These are phyloP conservation scores for Synanthedon andrenaeformis DNA, from an alignment of 2,888 invertebrate species.

Conservation along the genomic window DNA sequence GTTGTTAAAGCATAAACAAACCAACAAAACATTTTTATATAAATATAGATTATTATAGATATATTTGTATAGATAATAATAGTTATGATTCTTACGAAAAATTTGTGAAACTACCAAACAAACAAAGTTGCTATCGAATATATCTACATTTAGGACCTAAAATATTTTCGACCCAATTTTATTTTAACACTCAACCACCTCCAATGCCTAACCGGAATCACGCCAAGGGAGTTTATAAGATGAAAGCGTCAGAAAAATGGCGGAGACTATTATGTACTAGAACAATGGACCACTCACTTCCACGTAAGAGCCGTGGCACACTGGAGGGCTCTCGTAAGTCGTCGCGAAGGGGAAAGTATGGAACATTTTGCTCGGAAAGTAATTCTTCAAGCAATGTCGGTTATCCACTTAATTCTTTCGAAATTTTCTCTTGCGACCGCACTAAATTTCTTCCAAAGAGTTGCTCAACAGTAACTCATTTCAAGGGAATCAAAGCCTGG, in stretches of 20 bases:
- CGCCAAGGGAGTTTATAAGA: slow-evolving; percentile 15
- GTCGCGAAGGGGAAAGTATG: slow-evolving; percentile 1
- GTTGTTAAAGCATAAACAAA: no score
- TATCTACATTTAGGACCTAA: no score
- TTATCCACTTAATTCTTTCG: slow-evolving; percentile 1
- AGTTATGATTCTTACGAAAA: no score
- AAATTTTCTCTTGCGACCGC: neutral
- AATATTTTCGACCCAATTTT: neutral
- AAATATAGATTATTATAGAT: no score
- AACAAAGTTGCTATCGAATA: no score
- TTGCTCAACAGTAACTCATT: neutral
- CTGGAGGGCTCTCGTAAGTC: neutral
- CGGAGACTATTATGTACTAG: slow-evolving; percentile 26
- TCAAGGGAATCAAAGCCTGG: no score
- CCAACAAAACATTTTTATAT: no score
- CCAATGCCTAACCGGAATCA: slow-evolving; percentile 11
- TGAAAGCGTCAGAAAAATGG: slow-evolving; percentile 15
- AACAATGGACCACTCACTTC: slow-evolving; percentile 34
- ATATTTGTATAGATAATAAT: no score
- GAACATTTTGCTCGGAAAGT: slow-evolving; percentile 2
- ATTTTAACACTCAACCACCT: neutral
- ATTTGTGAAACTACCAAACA: no score
- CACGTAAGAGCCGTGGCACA: neutral
- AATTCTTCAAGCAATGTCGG: neutral
- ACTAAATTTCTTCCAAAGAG: neutral